phyloP scores from a whole-genome alignment of 2,888 invertebrate genomes.

The Suillia variegata region DNA sequence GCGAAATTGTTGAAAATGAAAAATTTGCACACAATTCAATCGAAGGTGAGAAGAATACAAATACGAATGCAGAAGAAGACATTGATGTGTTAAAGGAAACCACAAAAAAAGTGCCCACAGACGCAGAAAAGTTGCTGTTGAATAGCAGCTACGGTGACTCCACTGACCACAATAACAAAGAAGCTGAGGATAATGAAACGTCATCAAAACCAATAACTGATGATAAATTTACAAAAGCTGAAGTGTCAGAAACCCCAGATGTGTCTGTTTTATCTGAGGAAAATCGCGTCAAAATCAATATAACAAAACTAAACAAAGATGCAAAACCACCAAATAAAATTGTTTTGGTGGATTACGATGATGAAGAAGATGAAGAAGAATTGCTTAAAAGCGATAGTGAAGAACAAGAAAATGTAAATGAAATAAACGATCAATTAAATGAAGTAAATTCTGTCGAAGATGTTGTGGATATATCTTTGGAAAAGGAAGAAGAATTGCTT shows the following conservation, averaged over 20 bases:
- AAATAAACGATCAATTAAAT: conserved; percentile 12
- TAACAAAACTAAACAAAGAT: background rate
- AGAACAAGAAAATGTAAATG: conserved; percentile 7
- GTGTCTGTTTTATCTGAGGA: background rate
- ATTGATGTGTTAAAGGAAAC: too few species aligned
- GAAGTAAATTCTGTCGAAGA: conserved; percentile 15
- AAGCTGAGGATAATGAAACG: conserved; percentile 6
- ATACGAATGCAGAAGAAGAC: too few species aligned
- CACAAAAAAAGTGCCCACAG: too few species aligned
- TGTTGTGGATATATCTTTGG: conserved; percentile 10
- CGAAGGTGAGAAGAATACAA: too few species aligned
- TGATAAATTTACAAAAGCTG: too few species aligned
- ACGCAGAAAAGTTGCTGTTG: too few species aligned
- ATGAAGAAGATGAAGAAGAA: conserved; percentile 12
- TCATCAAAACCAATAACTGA: too few species aligned
- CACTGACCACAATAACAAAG: conserved; percentile 10
- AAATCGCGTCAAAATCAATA: background rate
- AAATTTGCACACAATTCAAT: too few species aligned
- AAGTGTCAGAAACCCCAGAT: too few species aligned
- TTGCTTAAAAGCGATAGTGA: conserved; percentile 2
- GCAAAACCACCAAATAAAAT: conserved; percentile 6
- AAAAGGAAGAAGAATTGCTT: conserved; percentile 31
- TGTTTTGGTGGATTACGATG: conserved; percentile 2
- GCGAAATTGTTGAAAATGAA: too few species aligned
- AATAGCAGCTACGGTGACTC: conserved; percentile 9